Evolutionary conservation across 2,797 vertebrate species (phyloP), one percentile per base, ranked within the genome.

Genomic region (Argentina silus): DNA sequence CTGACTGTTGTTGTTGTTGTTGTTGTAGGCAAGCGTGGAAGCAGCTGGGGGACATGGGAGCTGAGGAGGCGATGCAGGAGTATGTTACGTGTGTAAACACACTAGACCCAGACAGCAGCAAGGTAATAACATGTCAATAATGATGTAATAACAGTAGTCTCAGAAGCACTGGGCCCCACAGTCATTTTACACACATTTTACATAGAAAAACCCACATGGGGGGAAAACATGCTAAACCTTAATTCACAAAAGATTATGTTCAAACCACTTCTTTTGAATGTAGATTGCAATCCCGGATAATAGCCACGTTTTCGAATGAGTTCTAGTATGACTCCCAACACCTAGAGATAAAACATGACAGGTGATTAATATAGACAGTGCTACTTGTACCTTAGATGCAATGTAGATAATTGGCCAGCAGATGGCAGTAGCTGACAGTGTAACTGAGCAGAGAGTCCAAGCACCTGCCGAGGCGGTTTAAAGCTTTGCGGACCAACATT

Each of bases 1-100:
- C 9, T 51, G 11, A 21, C 6, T 36, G 3, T 11, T 6, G 0
- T 12, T 55, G 61, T 4, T 78, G 3, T 27, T 85, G 0, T 87
- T 68, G 10, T 76, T 56, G 42, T 89, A 99, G 98, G 98, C 95
- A 98, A 84, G 96, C 97, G 0, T 99, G 98, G 98, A 99, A 97
- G 88, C 96, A 96, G 63, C 93, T 99, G 64, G 95, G 94, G 36
- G 96, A 98, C 81, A 96, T 94, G 91, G 96, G 92, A 67, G 81
- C 89, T 3, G 94, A 94, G 48, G 96, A 97, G 81, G 97, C 97
- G 27, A 99, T 98, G 97, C 93, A 92, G 85, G 97, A 99, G 63
- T 99, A 99, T 43, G 85, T 99, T 19, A 92, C 95, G 27, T 92
- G 92, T 47, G 95, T 99, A 80, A 95, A 95, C 73, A 92, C 94